Evolutionary conservation across 2,113 vertebrate species (phyloP), one percentile per base, ranked within the genome.

Genomic region (Misgurnus anguillicaudatus): DNA sequence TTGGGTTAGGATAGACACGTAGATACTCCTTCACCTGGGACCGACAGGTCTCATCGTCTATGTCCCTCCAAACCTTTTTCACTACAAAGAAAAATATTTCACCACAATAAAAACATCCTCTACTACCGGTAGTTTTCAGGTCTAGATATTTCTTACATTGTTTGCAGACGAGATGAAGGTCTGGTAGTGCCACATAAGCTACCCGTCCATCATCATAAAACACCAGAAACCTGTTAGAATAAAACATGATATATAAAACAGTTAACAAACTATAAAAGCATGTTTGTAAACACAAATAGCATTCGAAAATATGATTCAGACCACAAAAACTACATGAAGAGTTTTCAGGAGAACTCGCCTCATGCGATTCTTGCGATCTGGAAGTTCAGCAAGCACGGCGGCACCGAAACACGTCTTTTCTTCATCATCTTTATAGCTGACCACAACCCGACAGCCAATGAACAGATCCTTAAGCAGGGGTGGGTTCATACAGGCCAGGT

Each of bases 161-260:
- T 78, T 89, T 89, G 89, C 92, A 96, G 80, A 99, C 86, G 0
- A 94, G 86, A 81, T 93, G 94, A 14, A 99, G 87, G 74, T 91
- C 89, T 51, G 92, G 92, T 58, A 96, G 90, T 41, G 90, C 89
- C 53, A 96, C 94, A 4, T 99, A 99, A 0, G 91, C 87, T 0
- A 95, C 91, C 0, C 89, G 93, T 4, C 94, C 94, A 0, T 98
- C 93, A 5, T 99, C 97, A 0, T 92, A 91, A 82, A 98, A 98
- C 79, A 98, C 94, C 73, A 98, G 90, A 86, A 96, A 98, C 86
- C 97, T 99, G 86, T 21, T 19, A 3, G 77, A 63, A 77, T 9
- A 39, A n/a, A 41, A 7, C 45, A 36, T 13, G 48, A 19, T 55
- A 7, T 39, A 6, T 10, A 74, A 19, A 10, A 19, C 2, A 41